These are phyloP conservation scores for Atta texana DNA, from an alignment of 1,140 invertebrate species.

Conservation along the genomic window DNA sequence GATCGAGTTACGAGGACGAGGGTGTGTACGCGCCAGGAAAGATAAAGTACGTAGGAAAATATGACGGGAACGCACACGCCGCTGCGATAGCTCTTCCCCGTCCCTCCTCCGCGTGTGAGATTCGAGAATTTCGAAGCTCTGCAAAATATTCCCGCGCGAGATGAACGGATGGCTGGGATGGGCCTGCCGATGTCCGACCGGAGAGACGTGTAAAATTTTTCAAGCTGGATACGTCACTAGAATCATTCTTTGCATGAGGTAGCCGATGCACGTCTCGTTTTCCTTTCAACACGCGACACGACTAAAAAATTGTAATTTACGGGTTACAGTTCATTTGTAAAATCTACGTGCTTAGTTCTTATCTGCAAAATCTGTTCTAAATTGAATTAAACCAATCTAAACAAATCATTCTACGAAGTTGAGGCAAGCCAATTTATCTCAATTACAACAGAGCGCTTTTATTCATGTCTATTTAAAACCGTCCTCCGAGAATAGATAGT, in stretches of 20 bases:
- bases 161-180: background rate
- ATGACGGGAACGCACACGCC: constrained; percentile 47
- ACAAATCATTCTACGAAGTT: background rate
- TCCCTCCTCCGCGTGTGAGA: background rate
- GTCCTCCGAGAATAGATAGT: background rate
- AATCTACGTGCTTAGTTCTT: background rate
- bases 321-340: background rate
- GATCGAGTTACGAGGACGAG: constrained; percentile 57
- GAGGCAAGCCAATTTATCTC: background rate
- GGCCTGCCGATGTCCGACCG: background rate
- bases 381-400: background rate
- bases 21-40: constrained; percentile 61
- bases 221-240: too few relatives aligned
- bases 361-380: background rate
- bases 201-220: constrained; percentile 36
- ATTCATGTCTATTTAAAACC: background rate
- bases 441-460: background rate
- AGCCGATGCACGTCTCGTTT: background rate
- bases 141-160: constrained; percentile 37
- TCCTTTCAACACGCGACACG: background rate
- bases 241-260: background rate
- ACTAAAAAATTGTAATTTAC: constrained; percentile 8
- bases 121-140: constrained; percentile 52
- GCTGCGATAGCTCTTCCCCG: constrained; percentile 10
- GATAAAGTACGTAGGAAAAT: constrained; percentile 66